phyloP scores from a whole-genome alignment of 1,140 invertebrate species.

The Pachypsylla venusta region DNA sequence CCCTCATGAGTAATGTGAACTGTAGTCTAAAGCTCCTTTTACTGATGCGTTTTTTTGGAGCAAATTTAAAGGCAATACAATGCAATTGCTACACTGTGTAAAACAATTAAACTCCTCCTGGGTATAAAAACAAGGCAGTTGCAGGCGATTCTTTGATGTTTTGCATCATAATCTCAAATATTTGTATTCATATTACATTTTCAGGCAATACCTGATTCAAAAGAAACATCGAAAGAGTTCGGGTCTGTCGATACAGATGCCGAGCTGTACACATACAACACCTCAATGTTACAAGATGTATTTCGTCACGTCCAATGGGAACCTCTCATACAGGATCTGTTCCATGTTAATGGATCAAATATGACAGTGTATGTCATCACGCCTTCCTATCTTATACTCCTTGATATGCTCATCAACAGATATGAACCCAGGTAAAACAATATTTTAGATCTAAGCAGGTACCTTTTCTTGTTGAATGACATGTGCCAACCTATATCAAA shows the following conservation, averaged over 20 bases:
- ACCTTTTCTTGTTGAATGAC: too few species aligned
- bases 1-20: too few species aligned
- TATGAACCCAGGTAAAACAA: conserved; percentile 26
- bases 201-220: conserved; percentile 27
- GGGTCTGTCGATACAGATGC: conserved; percentile 18
- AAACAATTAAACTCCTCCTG: too few species aligned
- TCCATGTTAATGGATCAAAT: conserved; percentile 20
- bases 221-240: conserved; percentile 24
- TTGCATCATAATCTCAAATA: conserved; percentile 22
- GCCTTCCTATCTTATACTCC: conserved; percentile 24
- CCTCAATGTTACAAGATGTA: background rate
- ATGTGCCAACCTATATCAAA: too few species aligned
- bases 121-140: too few species aligned
- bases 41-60: too few species aligned
- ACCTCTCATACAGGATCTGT: conserved; percentile 25
- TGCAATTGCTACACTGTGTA: too few species aligned
- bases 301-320: conserved; percentile 24
- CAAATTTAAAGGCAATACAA: too few species aligned
- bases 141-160: too few species aligned
- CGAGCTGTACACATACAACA: background rate
- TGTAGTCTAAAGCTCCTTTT: too few species aligned
- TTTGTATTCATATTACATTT: conserved; percentile 16
- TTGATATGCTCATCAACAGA: conserved; percentile 22
- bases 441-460: conserved; percentile 14
- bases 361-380: conserved; percentile 25